Evolutionary conservation across 1,140 invertebrate genomes (phyloP).

Genomic region (Hermatobates lingyangjiaoensis): DNA sequence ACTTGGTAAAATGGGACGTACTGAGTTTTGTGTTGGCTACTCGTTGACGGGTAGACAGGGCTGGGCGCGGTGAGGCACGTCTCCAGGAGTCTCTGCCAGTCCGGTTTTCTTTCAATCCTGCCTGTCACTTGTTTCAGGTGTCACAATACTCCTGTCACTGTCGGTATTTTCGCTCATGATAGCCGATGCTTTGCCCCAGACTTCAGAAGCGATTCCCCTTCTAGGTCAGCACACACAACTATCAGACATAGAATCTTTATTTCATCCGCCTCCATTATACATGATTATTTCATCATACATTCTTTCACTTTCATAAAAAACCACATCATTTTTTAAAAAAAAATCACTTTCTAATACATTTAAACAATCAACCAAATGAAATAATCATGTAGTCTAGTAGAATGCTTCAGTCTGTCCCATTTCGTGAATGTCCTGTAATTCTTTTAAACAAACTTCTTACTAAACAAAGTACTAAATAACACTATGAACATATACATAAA

Average conservation of each 20-base stretch:
- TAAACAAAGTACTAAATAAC: not conserved
- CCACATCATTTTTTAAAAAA: not conserved
- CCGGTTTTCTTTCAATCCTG: too few relatives aligned
- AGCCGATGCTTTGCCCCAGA: slow-evolving; percentile 43
- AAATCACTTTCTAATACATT: not conserved
- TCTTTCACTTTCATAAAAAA: slow-evolving; percentile 1
- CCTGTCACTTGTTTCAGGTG: slow-evolving; percentile 31
- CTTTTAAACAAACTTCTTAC: slow-evolving; percentile 1
- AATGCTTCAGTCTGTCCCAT: slow-evolving; percentile 12
- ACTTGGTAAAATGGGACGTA: too few relatives aligned
- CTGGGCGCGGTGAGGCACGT: too few relatives aligned
- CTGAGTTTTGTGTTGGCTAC: too few relatives aligned
- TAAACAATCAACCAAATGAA: slow-evolving; percentile 4
- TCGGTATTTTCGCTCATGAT: slow-evolving; percentile 56
- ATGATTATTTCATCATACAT: slow-evolving; percentile 14
- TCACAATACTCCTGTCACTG: slow-evolving; percentile 52
- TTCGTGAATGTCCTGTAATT: slow-evolving; percentile 9
- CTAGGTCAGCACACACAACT: slow-evolving; percentile 33
- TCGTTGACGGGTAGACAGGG: too few relatives aligned
- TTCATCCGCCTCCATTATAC: slow-evolving; percentile 13
- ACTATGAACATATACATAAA: not conserved
- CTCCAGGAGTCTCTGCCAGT: too few relatives aligned
- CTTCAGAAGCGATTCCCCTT: slow-evolving; percentile 47
- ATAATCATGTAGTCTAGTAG: slow-evolving; percentile 15
- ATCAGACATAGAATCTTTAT: slow-evolving; percentile 10